Base-by-base conservation (phyloP, 2,113 vertebrate genomes). In the Gnathonemus echidnorhynchus region DNA sequence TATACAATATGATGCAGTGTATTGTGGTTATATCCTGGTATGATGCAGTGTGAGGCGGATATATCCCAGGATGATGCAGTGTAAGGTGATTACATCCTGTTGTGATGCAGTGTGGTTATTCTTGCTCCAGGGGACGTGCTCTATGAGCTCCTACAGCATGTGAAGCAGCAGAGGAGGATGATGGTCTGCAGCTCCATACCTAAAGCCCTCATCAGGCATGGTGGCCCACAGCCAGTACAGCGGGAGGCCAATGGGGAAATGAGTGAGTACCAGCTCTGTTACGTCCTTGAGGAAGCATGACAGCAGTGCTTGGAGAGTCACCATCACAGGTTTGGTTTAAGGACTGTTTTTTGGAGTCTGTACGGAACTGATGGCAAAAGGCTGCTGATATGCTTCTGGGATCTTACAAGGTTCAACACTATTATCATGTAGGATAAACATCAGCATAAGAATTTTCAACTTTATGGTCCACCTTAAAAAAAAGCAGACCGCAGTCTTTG, bases 121-220 rank as follows among this genome's bases (percentile, higher is more conserved):
- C 13, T 62, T 87, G 88, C 7, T 62, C 5, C 90, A 99, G 98
- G 98, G 5, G 98, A 99, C 53, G 97, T 99, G 89, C 93, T 99
- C 3, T 99, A 97, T 89, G 98, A 99, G 93, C 95, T 98, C 87
- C 96, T 99, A 15, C 97, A 96, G 91, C 97, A 96, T 90, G 97
- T 99, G 35, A 97, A 96, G 92, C 97, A 96, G 85, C 95, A 97
- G 85, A 96, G 97, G 92, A 95, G 92, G 93, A 95, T 92, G 58
- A 91, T 96, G 85, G 92, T 95, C 77, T 93, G 94, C 80, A 92
- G 93, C 88, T 94, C 94, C 50, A 89, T 95, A 89, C 86, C 92
- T 62, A 93, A 62, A 80, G 87, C 90, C 0, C 39, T 91, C 39
- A 89, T 93, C 56, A 31, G 91, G 62, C 94, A 94, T 88, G 62